Evolutionary conservation across 1,140 invertebrate species (phyloP).

Genomic region (Archegozetes longisetosus): DNA sequence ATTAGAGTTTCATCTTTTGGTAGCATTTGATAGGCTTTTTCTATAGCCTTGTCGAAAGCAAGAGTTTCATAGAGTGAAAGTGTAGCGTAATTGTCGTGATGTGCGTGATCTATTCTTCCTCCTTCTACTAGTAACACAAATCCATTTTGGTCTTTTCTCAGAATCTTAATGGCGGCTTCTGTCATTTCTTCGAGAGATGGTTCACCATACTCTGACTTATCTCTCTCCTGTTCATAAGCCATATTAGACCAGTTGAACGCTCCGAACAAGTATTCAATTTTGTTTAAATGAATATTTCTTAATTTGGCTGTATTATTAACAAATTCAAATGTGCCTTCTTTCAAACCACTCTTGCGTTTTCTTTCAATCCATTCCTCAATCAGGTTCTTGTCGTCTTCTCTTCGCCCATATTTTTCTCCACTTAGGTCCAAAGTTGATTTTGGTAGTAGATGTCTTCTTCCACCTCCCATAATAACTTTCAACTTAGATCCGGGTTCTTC

Average conservation of each 20-base stretch:
- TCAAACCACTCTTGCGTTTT: background rate
- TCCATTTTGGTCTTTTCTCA: constrained; percentile 33
- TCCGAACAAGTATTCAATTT: constrained; percentile 23
- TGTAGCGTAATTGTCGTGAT: constrained; percentile 41
- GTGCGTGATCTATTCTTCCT: constrained; percentile 65
- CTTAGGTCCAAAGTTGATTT: background rate
- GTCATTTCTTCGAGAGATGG: constrained; percentile 70
- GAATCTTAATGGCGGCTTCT: constrained; percentile 57
- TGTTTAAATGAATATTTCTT: background rate
- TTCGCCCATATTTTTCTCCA: constrained; percentile 3
- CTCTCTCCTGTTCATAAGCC: constrained; percentile 29
- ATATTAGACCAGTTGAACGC: constrained; percentile 30
- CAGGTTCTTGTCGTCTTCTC: constrained; percentile 9
- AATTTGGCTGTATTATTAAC: constrained; percentile 5
- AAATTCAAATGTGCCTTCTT: background rate
- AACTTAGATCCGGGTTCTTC: constrained; percentile 51
- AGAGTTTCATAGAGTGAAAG: constrained; percentile 24
- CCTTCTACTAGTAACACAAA: constrained; percentile 30
- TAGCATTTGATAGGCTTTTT: constrained; percentile 21
- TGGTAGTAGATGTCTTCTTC: constrained; percentile 29
- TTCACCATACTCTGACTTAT: constrained; percentile 31
- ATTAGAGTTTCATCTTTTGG: constrained; percentile 24
- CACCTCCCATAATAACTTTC: constrained; percentile 38
- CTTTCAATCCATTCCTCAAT: constrained; percentile 3
- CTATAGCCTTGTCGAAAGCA: constrained; percentile 24